These are phyloP conservation scores for sheep (Ovis aries) DNA, from an alignment of 2,113 vertebrate genomes.

Conservation along the genomic window DNA sequence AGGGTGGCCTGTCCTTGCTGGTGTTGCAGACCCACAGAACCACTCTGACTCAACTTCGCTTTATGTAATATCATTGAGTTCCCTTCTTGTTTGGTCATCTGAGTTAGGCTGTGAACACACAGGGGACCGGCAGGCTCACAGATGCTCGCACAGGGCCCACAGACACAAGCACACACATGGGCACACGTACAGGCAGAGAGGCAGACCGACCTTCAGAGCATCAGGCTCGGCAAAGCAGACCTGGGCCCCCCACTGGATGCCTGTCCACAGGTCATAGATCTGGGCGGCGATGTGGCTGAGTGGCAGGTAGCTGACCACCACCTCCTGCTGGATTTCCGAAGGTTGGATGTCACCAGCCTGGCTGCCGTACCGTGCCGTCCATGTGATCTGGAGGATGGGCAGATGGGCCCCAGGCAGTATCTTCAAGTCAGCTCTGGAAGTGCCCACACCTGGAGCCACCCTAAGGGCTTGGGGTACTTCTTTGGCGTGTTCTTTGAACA, in stretches of 20 bases:
- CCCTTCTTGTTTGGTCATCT: not conserved
- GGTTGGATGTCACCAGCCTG: slow-evolving; percentile 84
- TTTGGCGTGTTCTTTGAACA: not conserved
- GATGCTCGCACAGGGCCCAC: rapidly evolving
- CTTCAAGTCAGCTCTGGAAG: not conserved
- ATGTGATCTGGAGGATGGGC: slow-evolving; percentile 83
- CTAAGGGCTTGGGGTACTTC: not conserved
- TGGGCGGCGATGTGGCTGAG: slow-evolving; percentile 92
- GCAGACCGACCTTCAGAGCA: slow-evolving; percentile 87
- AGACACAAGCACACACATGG: not conserved
- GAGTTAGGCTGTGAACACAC: not conserved
- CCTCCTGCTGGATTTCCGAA: slow-evolving; percentile 87
- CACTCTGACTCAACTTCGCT: not conserved
- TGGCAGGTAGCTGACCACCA: slow-evolving; percentile 90
- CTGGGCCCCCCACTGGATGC: slow-evolving; percentile 89
- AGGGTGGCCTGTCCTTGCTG: rapidly evolving
- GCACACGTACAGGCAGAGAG: not conserved
- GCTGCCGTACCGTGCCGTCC: slow-evolving; percentile 86
- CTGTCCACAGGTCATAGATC: slow-evolving; percentile 91
- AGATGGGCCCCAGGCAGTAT: not conserved
- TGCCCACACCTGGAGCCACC: not conserved
- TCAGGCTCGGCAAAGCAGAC: slow-evolving; percentile 91
- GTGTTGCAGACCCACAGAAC: rapidly evolving
- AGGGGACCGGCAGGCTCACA: rapidly evolving
- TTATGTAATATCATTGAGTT: rapidly evolving